These are phyloP conservation scores for Paramisgurnus dabryanus DNA, from an alignment of 2,113 vertebrate genomes.

Conservation along the genomic window DNA sequence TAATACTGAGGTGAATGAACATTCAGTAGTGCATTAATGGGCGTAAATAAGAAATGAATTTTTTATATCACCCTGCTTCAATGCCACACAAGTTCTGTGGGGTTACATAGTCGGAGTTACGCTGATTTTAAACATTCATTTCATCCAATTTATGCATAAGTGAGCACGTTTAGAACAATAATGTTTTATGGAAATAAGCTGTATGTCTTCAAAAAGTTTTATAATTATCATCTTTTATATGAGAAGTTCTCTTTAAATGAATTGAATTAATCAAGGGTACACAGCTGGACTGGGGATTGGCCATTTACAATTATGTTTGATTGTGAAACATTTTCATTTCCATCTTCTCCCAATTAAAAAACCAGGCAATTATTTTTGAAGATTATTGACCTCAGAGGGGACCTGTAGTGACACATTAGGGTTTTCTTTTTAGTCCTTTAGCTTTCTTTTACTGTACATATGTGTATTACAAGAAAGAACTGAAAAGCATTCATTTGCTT, in stretches of 20 bases:
- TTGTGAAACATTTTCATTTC: conserved; percentile 73
- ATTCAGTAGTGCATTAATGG: neutral
- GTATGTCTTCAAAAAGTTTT: conserved; percentile 80
- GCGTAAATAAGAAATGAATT: conserved; percentile 58
- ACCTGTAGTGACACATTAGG: conserved; percentile 79
- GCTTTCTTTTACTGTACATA: conserved; percentile 82
- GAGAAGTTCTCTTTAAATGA: conserved; percentile 81
- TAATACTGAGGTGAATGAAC: neutral
- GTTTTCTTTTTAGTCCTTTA: conserved; percentile 70
- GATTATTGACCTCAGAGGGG: conserved; percentile 85
- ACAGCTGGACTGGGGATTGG: conserved; percentile 71
- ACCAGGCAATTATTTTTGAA: conserved; percentile 82
- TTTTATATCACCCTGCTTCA: conserved; percentile 53
- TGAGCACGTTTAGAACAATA: conserved; percentile 78
- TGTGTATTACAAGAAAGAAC: conserved; percentile 90
- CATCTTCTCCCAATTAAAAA: conserved; percentile 82
- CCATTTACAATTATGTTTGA: conserved; percentile 73
- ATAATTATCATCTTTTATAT: conserved; percentile 82
- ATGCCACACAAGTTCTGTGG: conserved; percentile 57
- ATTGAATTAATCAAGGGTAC: conserved; percentile 77
- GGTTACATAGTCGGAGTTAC: conserved; percentile 61
- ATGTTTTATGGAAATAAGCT: conserved; percentile 82
- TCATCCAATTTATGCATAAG: conserved; percentile 69
- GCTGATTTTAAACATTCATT: conserved; percentile 68
- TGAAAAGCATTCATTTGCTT: conserved; percentile 67